These are phyloP conservation scores for Pipistrellus pygmaeus DNA, from an alignment of 2,797 vertebrate species.

Conservation along the genomic window DNA sequence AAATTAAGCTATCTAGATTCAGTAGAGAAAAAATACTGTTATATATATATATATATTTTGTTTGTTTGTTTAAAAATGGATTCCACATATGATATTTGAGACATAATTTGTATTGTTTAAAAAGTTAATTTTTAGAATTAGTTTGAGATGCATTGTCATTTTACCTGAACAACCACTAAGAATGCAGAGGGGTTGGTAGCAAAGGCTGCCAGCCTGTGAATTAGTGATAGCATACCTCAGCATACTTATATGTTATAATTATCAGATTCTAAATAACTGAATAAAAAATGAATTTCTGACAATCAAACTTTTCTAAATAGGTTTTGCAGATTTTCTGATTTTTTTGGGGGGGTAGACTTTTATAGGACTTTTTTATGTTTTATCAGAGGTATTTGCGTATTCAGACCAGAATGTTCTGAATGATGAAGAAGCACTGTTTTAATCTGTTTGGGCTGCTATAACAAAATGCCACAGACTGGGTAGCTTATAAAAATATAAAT, in stretches of 20 bases:
- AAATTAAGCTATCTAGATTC: neutral
- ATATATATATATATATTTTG: too few relatives aligned
- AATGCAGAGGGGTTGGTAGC: slow-evolving; percentile 15
- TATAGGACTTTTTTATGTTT: neutral
- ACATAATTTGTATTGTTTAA: neutral
- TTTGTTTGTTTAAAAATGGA: neutral
- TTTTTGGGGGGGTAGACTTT: neutral
- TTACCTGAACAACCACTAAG: neutral
- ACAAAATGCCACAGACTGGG: neutral
- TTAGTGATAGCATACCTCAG: slow-evolving; percentile 26
- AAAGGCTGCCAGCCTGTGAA: slow-evolving; percentile 16
- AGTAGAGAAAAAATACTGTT: neutral
- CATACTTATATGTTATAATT: slow-evolving; percentile 70
- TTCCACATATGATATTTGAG: slow-evolving; percentile 39
- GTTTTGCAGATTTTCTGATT: neutral
- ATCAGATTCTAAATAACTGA: slow-evolving; percentile 78
- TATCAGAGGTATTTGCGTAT: neutral
- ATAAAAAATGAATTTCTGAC: slow-evolving; percentile 75
- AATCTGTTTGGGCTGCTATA: neutral
- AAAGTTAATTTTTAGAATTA: slow-evolving; percentile 60
- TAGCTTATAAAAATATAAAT: neutral
- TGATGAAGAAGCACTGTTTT: neutral
- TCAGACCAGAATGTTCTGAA: neutral
- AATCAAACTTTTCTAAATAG: slow-evolving; percentile 77
- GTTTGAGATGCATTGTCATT: slow-evolving; percentile 3